A percentile compares a stretch with the other conserved stretches of the same genome.
Conservation (phyloP, 2,888 invertebrate genomes). For the Campoplex capitator region DNA sequence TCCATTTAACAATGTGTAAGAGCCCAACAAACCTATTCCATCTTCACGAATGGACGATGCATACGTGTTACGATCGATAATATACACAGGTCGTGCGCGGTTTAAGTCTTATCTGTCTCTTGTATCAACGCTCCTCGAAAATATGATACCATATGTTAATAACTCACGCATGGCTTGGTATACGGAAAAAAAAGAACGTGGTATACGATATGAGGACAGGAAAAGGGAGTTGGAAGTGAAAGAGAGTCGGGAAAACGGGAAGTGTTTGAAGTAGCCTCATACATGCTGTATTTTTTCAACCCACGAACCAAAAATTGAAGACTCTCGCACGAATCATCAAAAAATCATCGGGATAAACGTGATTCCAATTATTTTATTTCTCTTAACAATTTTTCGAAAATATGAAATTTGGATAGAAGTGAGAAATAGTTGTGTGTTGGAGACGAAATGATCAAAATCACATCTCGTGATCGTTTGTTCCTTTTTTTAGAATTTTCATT, state of each 20-base stretch:
- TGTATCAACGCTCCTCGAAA: conserved; percentile 76
- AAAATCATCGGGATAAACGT: neutral
- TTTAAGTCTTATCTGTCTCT: conserved; percentile 75
- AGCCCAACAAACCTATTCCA: conserved; percentile 16
- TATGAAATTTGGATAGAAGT: neutral
- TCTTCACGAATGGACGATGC: conserved; percentile 50
- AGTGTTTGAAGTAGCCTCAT: neutral
- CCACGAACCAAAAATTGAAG: neutral
- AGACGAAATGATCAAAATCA: neutral
- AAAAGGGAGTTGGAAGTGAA: conserved; percentile 22
- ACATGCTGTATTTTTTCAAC: neutral
- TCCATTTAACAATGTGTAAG: neutral
- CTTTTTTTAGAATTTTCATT: neutral
- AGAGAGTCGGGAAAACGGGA: conserved; percentile 34
- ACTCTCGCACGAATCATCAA: neutral
- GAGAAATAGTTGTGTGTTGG: neutral
- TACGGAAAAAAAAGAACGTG: conserved; percentile 33
- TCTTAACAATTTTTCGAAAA: no score
- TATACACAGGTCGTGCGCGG: conserved; percentile 69
- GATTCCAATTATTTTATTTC: neutral
- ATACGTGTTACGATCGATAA: conserved; percentile 68
- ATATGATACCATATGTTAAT: conserved; percentile 83
- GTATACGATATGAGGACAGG: conserved; percentile 34
- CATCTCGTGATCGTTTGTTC: neutral
- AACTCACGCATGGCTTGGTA: conserved; percentile 79